A percentile compares a stretch with the other conserved stretches of the same genome.
These are phyloP conservation scores for Cephus sareptanus DNA, from an alignment of 2,888 invertebrate species.

Conservation along the genomic window DNA sequence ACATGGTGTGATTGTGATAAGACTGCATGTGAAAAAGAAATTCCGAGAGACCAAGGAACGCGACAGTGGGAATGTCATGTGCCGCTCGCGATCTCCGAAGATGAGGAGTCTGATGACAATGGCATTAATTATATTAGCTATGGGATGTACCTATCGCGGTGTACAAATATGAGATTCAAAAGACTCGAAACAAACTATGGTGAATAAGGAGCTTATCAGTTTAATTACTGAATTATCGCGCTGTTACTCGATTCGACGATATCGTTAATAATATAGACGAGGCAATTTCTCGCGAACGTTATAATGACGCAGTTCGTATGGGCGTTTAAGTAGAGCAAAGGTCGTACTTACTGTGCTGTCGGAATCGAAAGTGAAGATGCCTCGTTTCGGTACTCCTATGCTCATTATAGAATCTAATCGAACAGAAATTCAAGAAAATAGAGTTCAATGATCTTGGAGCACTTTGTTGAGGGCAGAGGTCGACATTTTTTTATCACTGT, in stretches of 20 bases:
- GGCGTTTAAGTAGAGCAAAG: background rate
- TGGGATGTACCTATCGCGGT: constrained; percentile 45
- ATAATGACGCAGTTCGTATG: background rate
- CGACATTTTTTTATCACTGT: background rate
- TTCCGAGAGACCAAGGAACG: constrained; percentile 19
- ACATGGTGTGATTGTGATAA: constrained; percentile 63
- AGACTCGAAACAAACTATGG: constrained; percentile 48
- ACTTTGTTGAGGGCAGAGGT: background rate
- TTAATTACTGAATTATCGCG: constrained; percentile 39
- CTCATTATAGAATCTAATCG: background rate
- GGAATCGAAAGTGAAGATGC: background rate
- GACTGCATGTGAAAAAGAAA: constrained; percentile 52
- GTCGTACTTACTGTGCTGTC: background rate
- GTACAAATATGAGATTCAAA: constrained; percentile 52
- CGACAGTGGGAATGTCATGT: constrained; percentile 18
- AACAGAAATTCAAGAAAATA: background rate
- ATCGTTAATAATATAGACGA: constrained; percentile 32
- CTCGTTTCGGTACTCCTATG: background rate
- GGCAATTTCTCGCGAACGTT: constrained; percentile 4
- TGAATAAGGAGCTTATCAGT: constrained; percentile 48
- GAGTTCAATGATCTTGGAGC: background rate
- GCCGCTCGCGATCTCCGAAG: constrained; percentile 18
- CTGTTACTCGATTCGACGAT: constrained; percentile 39
- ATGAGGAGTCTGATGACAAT: constrained; percentile 19
- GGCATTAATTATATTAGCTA: constrained; percentile 13